Evolutionary conservation across 2,797 vertebrate genomes (phyloP), one percentile per base, ranked within the genome.

Genomic region (Sebastes itinus): DNA sequence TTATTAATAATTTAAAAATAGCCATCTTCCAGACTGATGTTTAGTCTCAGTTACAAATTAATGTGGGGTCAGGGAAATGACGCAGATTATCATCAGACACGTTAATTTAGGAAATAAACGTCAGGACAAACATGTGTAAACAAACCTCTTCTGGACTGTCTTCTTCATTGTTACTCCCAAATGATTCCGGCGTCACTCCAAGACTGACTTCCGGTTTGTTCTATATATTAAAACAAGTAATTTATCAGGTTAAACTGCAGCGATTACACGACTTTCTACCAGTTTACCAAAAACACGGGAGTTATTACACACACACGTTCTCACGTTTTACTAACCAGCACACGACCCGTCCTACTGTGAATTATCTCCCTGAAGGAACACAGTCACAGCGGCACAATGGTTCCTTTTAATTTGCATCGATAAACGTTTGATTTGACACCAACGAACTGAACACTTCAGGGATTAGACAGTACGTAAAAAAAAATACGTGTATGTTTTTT

Each of bases 61-160:
- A 18, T 18, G 0, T 46, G 18, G 4, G 7, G 1, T 35, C 12
- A 28, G 2, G 8, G 5, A 55, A 30, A 30, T 0, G 4, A 28
- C 2, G 4, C 35, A 32, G 10, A 1, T 56, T 9, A 16, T 12
- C 28, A 2, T 14, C 13, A 8, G 5, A 12, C 14, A 7, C 20
- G 23, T 66, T 14, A 7, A n/a, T 8, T 7, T 7, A 3, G 2
- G 20, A 7, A 30, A 2, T 7, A 33, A 16, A 77, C 46, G n/a
- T 52, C 3, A 20, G 2, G 46, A 52, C 20, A 52, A 4, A 46
- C 18, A 8, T 0, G 52, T 62, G 74, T 81, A 82, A 90, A 93
- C 92, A 71, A 83, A 96, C 96, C 95, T 94, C 49, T 14, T 55
- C 1, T 56, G 2, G n/a, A 4, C 55, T 76, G 89, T 93, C 83